Percentiles rank a stretch among this genome's conserved stretches.
Conservation (phyloP, 2,113 vertebrate genomes). For the Empidonax traillii region DNA sequence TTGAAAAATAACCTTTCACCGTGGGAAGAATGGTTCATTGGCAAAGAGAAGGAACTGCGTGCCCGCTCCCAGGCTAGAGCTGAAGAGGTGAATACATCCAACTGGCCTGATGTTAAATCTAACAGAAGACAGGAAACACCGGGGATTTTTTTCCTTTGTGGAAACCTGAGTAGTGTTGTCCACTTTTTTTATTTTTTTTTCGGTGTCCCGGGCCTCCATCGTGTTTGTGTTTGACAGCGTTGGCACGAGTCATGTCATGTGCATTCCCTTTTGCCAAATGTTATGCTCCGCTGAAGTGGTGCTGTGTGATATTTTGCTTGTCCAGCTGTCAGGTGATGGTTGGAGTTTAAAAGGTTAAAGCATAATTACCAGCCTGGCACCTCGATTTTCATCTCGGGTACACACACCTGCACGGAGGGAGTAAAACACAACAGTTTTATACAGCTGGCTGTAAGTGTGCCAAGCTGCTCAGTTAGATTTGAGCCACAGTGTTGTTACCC, state of each 20-base stretch:
- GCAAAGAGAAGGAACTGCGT: conserved; percentile 87
- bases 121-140: neutral
- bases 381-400: conserved; percentile 7
- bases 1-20: conserved; percentile 76
- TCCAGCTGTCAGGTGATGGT: neutral
- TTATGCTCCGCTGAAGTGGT: neutral
- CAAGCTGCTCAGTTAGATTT: neutral
- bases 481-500: neutral
- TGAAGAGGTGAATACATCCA: conserved; percentile 75
- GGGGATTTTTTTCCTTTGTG: neutral
- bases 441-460: neutral
- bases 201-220: neutral
- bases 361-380: neutral
- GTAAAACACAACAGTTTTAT: neutral
- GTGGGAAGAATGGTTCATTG: conserved; percentile 92
- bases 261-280: neutral
- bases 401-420: neutral
- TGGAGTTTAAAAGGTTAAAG: neutral
- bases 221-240: neutral
- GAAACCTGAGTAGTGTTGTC: neutral
- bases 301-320: neutral
- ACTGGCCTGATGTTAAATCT: neutral
- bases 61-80: conserved; percentile 78
- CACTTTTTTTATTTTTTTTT: neutral
- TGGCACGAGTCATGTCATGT: neutral